Percentiles rank a stretch among this genome's conserved stretches.
Conservation (phyloP, 2,113 vertebrate species). For the Mus spicilegus region DNA sequence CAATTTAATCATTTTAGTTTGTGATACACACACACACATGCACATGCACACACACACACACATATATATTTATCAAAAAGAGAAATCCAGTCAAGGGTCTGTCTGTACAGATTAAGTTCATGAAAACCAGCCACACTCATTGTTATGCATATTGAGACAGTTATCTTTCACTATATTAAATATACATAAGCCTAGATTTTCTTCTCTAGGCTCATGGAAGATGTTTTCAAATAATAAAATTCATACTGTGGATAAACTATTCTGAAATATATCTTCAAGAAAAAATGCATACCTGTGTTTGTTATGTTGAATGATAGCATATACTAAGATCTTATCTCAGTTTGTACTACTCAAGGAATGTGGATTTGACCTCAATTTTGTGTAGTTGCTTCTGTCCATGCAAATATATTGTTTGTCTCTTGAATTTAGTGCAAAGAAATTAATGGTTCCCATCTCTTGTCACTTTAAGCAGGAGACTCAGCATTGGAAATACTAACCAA, state of each 20-base stretch:
- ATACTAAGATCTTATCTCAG: background rate
- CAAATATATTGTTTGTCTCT: background rate
- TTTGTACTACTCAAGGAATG: background rate
- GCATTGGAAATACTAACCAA: slow-evolving; percentile 6
- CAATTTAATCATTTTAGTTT: background rate
- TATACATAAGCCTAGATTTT: background rate
- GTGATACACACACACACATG: too few species aligned
- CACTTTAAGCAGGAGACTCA: background rate
- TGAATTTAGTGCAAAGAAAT: background rate
- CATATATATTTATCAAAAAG: background rate
- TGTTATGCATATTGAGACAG: background rate
- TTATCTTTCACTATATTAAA: background rate
- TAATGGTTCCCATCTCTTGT: background rate
- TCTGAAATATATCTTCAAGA: background rate
- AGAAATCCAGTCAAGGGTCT: background rate
- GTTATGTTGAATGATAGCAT: background rate
- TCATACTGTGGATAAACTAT: background rate
- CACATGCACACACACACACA: too few species aligned
- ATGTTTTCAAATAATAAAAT: slow-evolving; percentile 32
- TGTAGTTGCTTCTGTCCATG: background rate
- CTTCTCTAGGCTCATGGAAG: background rate
- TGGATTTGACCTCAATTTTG: background rate
- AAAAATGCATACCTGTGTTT: background rate
- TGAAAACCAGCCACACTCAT: background rate
- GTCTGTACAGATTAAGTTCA: slow-evolving; percentile 37